Conservation (phyloP, 2,888 invertebrate species). For the Drosophila tanythrix region DNA sequence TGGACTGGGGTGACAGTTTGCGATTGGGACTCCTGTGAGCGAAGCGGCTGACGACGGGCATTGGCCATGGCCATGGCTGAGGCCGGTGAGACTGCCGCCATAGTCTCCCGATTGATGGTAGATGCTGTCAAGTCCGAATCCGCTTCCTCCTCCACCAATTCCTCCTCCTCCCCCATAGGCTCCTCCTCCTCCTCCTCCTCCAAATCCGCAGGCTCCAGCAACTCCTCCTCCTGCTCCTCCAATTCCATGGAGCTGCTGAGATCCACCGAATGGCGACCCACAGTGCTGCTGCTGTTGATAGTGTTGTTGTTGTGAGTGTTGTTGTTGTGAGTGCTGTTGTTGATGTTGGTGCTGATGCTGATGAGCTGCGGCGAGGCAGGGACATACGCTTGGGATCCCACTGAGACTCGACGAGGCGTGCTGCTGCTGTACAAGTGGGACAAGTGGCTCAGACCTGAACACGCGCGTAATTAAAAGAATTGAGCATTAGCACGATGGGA, state of each 20-base stretch:
- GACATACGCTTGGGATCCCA: constrained; percentile 85
- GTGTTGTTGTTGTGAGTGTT: constrained; percentile 76
- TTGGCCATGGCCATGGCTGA: constrained; percentile 77
- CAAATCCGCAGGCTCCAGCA: constrained; percentile 69
- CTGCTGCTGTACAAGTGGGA: constrained; percentile 85
- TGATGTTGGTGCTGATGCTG: constrained; percentile 82
- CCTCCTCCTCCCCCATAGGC: constrained; percentile 82
- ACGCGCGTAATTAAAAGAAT: constrained; percentile 55
- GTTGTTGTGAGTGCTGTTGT: constrained; percentile 74
- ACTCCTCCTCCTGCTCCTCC: constrained; percentile 84
- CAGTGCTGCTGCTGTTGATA: constrained; percentile 84
- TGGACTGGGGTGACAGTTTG: constrained; percentile 85
- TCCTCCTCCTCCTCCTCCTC: constrained; percentile 78
- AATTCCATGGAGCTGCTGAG: constrained; percentile 85
- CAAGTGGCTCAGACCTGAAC: constrained; percentile 85
- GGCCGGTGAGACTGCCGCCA: constrained; percentile 79
- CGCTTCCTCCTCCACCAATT: constrained; percentile 84
- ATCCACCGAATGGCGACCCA: constrained; percentile 84
- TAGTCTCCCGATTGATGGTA: constrained; percentile 86
- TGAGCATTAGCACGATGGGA: constrained; percentile 31
- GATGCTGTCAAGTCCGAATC: constrained; percentile 86
- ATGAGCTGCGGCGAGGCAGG: constrained; percentile 84
- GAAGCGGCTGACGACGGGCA: constrained; percentile 84
- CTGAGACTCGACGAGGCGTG: constrained; percentile 85
- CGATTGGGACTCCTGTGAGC: constrained; percentile 84